A percentile compares a stretch with the other conserved stretches of the same genome.
Conservation (phyloP, 2,797 vertebrate species). For the Gallirallus australis region DNA sequence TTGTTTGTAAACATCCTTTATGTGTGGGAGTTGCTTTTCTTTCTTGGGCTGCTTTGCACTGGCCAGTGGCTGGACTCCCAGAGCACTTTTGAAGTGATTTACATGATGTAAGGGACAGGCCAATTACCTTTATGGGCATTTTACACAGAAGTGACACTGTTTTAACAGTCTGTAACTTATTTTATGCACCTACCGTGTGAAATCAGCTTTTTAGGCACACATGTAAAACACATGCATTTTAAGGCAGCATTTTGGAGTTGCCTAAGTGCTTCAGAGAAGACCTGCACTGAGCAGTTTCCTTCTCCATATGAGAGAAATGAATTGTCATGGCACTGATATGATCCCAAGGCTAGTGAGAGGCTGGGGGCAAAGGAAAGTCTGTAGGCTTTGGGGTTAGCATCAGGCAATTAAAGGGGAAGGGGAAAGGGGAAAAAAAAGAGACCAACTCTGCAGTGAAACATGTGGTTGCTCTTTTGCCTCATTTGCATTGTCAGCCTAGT, state of each 20-base stretch:
- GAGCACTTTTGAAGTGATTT: background rate
- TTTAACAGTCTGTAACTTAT: background rate
- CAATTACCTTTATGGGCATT: background rate
- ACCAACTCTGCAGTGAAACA: background rate
- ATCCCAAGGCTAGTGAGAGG: background rate
- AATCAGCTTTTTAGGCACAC: background rate
- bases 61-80: background rate
- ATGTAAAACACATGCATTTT: background rate
- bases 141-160: background rate
- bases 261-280: background rate
- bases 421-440: background rate
- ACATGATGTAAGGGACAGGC: background rate
- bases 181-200: background rate
- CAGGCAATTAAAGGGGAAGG: background rate
- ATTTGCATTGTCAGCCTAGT: background rate
- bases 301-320: background rate
- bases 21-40: background rate
- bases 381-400: background rate
- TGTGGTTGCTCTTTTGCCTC: constrained; percentile 13
- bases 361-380: background rate
- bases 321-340: background rate
- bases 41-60: background rate
- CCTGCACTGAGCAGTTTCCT: background rate
- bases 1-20: background rate
- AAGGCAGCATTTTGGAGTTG: background rate